Conservation (phyloP, 2,888 invertebrate genomes). For the Plutella xylostella region DNA sequence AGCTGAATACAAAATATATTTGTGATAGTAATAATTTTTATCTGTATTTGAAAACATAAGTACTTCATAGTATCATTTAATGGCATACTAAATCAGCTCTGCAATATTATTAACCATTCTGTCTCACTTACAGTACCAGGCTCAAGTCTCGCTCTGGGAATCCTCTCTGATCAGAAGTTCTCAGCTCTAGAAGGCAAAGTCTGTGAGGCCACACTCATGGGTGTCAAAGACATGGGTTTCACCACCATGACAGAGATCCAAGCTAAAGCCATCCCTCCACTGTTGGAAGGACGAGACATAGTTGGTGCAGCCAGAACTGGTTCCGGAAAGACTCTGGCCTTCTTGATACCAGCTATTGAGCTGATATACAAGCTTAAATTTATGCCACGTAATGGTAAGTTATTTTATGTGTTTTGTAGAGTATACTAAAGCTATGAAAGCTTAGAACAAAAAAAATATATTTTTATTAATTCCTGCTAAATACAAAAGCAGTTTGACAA, state of each 20-base stretch:
- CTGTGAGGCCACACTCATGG: conserved; percentile 86
- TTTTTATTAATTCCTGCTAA: too few species aligned
- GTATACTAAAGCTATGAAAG: too few species aligned
- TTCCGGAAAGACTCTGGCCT: conserved; percentile 96
- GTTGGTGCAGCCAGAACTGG: conserved; percentile 97
- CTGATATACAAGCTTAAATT: conserved; percentile 90
- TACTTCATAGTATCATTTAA: too few species aligned
- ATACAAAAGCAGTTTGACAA: too few species aligned
- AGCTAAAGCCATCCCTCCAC: conserved; percentile 86
- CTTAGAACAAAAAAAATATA: too few species aligned
- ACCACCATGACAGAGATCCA: conserved; percentile 96
- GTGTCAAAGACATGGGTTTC: conserved; percentile 92
- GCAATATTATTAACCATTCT: too few species aligned
- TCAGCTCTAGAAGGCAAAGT: conserved; percentile 73
- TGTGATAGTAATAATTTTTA: too few species aligned
- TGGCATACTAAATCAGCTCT: too few species aligned
- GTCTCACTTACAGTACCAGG: conserved; percentile 72
- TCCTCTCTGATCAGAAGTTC: conserved; percentile 71
- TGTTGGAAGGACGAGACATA: conserved; percentile 92
- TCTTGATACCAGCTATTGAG: conserved; percentile 95
- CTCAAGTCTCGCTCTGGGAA: conserved; percentile 70
- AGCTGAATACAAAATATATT: too few species aligned
- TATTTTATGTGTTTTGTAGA: not conserved
- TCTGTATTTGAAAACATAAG: too few species aligned
- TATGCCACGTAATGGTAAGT: conserved; percentile 89